Base-by-base conservation (phyloP, 2,888 invertebrate species). In the Tachina fera region DNA sequence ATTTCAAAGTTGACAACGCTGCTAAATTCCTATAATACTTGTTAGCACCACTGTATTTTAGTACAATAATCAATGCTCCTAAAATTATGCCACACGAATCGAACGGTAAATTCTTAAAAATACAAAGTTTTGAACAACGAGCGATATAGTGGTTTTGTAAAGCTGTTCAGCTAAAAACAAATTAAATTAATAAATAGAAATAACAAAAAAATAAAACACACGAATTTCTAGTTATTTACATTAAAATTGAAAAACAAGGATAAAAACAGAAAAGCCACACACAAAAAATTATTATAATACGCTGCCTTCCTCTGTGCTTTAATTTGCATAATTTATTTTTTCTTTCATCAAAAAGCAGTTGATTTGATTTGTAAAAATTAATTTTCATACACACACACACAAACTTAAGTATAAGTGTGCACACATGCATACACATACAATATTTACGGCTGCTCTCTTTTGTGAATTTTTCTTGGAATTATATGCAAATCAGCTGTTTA, bases 401-500 rank as follows among this genome's bases (percentile, higher is more conserved):
- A 58, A 10, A 8, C 6, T 13, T 31, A 11, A 4, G 47, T 31
- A 22, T 22, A 22, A 2, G 22, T 22, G 22, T 13, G 8, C 8
- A 53, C 9, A 14, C 43, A 41, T 22, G 31, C 16, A 1, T 58
- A 22, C 9, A 22, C 1, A 31, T 11, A 16, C 9, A 43, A 19
- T 10, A 8, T 6, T 22, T 31, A 11, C 5, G 47, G 56, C 43
- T 47, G 45, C 5, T 58, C 8, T 51, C 45, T 56, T 58, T 19
- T 14, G 39, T 13, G 8, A 45, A 19, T 39, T 53, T 79, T 19
- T 71, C 39, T 63, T 65, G 6, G 14, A 80, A 74, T 31, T 31
- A 1, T 41, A 60, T 74, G 10, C 14, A 43, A 68, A 75, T 61
- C 74, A 68, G 68, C 68, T 74, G 74, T 74, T 75, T 45, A 61